Conservation (phyloP, 2,888 invertebrate genomes). For the Eumerus sabulonum region DNA sequence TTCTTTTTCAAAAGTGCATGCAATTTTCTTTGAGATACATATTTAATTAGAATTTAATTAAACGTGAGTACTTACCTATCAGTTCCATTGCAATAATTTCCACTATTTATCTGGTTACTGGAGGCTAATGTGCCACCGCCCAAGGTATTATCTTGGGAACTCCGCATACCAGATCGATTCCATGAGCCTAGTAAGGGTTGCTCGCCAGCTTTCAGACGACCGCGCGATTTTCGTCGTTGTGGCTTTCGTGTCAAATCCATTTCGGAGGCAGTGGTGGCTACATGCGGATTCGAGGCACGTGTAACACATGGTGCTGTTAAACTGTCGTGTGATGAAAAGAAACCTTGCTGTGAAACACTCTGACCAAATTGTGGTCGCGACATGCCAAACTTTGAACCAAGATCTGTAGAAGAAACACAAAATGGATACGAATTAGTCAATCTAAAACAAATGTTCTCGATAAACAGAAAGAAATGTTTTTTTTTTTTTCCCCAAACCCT, state of each 20-base stretch:
- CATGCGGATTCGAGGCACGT: constrained; percentile 80
- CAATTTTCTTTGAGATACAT: neutral
- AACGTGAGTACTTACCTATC: constrained; percentile 80
- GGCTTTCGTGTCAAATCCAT: constrained; percentile 85
- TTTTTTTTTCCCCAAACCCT: neutral
- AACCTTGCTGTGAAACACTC: constrained; percentile 81
- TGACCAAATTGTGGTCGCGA: constrained; percentile 80
- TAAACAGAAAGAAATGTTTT: too few species aligned
- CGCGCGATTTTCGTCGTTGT: constrained; percentile 82
- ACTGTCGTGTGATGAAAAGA: constrained; percentile 87
- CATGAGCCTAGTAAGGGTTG: constrained; percentile 86
- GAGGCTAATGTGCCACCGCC: constrained; percentile 80
- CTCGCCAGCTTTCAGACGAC: constrained; percentile 86
- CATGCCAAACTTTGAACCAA: constrained; percentile 90
- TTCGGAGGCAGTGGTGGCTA: constrained; percentile 84
- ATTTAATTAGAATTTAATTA: neutral
- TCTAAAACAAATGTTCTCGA: neutral
- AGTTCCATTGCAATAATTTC: constrained; percentile 84
- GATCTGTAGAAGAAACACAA: constrained; percentile 80
- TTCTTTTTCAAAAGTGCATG: neutral
- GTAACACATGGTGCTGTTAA: constrained; percentile 85
- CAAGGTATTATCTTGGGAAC: constrained; percentile 80
- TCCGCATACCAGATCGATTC: constrained; percentile 81
- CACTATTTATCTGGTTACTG: constrained; percentile 82
- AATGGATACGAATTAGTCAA: constrained; percentile 23